These are phyloP conservation scores for Fragum fragum DNA, from an alignment of 2,888 invertebrate genomes.

Conservation along the genomic window DNA sequence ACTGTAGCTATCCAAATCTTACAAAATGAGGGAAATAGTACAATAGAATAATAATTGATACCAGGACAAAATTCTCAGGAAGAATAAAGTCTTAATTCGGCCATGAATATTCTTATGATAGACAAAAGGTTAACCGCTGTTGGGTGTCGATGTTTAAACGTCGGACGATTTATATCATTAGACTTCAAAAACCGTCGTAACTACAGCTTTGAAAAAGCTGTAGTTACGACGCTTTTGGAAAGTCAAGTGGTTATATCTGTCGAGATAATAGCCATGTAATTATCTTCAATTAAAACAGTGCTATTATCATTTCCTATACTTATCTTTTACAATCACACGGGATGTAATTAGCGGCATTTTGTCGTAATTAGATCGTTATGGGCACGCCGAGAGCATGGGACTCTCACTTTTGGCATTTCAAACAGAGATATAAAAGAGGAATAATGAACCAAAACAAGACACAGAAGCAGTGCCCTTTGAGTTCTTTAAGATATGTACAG, in stretches of 20 bases:
- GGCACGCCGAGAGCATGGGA: neutral
- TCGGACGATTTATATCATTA: too few species aligned
- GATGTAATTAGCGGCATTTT: constrained; percentile 23
- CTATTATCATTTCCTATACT: constrained; percentile 32
- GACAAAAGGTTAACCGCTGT: neutral
- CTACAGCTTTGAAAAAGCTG: too few species aligned
- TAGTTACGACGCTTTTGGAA: too few species aligned
- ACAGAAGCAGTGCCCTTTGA: too few species aligned
- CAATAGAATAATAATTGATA: too few species aligned
- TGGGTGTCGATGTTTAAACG: neutral
- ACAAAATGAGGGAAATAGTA: too few species aligned
- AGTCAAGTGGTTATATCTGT: too few species aligned
- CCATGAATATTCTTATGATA: constrained; percentile 1
- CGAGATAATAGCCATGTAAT: neutral
- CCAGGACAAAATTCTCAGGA: neutral
- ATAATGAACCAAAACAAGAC: neutral
- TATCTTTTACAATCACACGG: neutral
- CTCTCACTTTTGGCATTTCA: constrained; percentile 27
- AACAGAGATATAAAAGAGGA: constrained; percentile 3
- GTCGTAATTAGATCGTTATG: constrained; percentile 11
- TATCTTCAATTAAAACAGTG: constrained; percentile 22
- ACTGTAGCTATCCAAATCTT: too few species aligned
- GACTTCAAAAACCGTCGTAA: too few species aligned
- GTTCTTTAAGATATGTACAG: too few species aligned
- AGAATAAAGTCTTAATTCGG: neutral